Base-by-base conservation (phyloP, 2,888 invertebrate genomes). In the Folsomia candida region DNA sequence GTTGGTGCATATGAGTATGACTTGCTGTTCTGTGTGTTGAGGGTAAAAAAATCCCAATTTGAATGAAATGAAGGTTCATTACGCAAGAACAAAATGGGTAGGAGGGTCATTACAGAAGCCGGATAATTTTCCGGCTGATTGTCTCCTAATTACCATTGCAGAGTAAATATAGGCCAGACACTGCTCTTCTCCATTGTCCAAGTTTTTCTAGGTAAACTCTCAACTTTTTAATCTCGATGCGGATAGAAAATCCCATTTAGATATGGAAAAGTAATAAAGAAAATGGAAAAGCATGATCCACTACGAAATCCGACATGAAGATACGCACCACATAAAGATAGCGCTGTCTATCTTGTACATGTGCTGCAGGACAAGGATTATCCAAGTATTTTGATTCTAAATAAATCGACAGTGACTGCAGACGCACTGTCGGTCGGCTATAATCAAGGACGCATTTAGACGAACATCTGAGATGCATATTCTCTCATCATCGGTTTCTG, bases 111-210 rank as follows among this genome's bases (percentile, higher is more conserved):
- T 64, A 64, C 63, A 64, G 62, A 47, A 64, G 51, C 63, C 63
- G 63, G 37, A 51, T 64, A 64, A 64, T 64, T 64, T 64, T 20
- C 51, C 63, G 22, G 4, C 26, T 64, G 63, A 64, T 64, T 64
- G 63, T 64, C 63, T 64, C 63, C 63, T 64, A 64, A 64, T 64
- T 64, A 51, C 63, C 63, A 64, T 64, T 51, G 51, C 47, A 64
- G 37, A 25, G 63, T 64, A 64, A 64, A 64, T 64, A 64, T 64
- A 64, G 63, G 63, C 63, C 63, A 64, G 51, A 37, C 51, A 51
- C 14, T 37, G 37, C 37, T 37, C 6, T 37, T 37, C 14, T 37
- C 37, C 37, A 37, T 37, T 14, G 37, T 37, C 37, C 37, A 37
- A 37, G 6, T 37, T 37, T 37, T 37, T 37, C 6, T 4, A 37